Evolutionary conservation across 2,888 invertebrate species (phyloP).

Genomic region (Neoitamus cyanurus): DNA sequence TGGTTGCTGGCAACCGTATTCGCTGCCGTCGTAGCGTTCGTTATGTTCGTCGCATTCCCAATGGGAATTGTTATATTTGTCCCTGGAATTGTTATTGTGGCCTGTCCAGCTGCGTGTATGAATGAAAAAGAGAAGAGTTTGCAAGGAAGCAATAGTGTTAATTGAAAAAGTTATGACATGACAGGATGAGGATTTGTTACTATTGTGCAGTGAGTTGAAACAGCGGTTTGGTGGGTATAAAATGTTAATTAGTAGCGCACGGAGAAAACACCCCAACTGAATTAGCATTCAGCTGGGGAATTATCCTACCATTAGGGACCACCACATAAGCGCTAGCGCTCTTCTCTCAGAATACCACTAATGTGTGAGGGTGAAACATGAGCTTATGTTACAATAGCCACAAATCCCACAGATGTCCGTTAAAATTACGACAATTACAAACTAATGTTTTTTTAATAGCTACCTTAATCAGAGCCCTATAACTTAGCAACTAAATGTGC

Average conservation of each 20-base stretch:
- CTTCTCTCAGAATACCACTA: neutral
- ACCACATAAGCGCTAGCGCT: neutral
- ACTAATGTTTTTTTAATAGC: neutral
- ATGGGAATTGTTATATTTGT: constrained; percentile 71
- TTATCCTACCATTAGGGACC: neutral
- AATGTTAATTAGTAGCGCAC: constrained; percentile 16
- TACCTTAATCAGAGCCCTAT: neutral
- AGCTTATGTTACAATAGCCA: constrained; percentile 38
- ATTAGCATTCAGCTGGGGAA: neutral
- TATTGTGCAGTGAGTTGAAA: constrained; percentile 40
- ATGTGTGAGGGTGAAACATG: neutral
- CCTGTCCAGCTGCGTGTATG: constrained; percentile 61
- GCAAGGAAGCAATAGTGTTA: constrained; percentile 51
- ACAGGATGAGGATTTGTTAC: constrained; percentile 44
- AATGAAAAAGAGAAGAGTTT: constrained; percentile 30
- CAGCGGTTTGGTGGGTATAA: constrained; percentile 2
- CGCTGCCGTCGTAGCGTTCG: constrained; percentile 60
- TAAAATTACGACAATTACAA: neutral
- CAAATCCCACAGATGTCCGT: constrained; percentile 39
- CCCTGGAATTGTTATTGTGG: constrained; percentile 71
- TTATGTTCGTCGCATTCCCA: constrained; percentile 56
- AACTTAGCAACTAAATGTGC: neutral
- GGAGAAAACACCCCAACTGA: neutral
- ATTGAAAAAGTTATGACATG: constrained; percentile 46
- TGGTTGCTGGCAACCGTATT: constrained; percentile 54